A percentile compares a stretch with the other conserved stretches of the same genome.
Evolutionary conservation across 2,888 invertebrate genomes (phyloP).

Genomic region (Drosophila histrio): DNA sequence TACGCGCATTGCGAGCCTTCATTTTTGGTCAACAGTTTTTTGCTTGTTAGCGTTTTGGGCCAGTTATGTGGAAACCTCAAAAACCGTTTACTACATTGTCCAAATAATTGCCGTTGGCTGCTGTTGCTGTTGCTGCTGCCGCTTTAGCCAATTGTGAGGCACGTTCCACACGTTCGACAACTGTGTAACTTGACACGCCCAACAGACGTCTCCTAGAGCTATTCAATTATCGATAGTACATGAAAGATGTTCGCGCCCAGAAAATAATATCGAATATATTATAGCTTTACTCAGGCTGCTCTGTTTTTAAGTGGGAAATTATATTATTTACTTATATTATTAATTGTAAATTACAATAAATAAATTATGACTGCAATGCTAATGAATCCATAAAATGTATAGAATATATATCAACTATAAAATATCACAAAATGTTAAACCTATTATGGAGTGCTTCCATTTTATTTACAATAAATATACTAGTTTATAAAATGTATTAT

Average conservation of each 20-base stretch:
- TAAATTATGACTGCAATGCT: too few relatives aligned
- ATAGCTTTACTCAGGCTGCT: neutral
- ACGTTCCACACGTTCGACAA: constrained; percentile 52
- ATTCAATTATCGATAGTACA: constrained; percentile 1
- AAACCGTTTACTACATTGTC: constrained; percentile 67
- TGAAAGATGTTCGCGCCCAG: neutral
- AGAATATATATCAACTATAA: too few relatives aligned
- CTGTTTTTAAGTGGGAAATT: neutral
- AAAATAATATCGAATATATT: neutral
- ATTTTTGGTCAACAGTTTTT: constrained; percentile 62
- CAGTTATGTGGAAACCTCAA: constrained; percentile 49
- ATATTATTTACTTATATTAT: too few relatives aligned
- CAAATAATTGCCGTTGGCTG: constrained; percentile 59
- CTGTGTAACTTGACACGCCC: constrained; percentile 36
- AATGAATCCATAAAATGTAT: too few relatives aligned
- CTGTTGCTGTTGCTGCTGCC: neutral
- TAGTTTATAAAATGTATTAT: too few relatives aligned
- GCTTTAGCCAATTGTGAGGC: constrained; percentile 64
- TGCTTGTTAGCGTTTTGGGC: constrained; percentile 69
- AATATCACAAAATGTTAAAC: too few relatives aligned
- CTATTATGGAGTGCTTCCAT: too few relatives aligned
- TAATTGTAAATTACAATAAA: too few relatives aligned
- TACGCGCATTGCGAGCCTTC: constrained; percentile 60
- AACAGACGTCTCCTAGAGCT: constrained; percentile 9
- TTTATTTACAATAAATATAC: too few relatives aligned